Percentiles rank a stretch among this genome's conserved stretches.
These are phyloP conservation scores for Prorops nasuta DNA, from an alignment of 1,140 invertebrate species.

Conservation along the genomic window DNA sequence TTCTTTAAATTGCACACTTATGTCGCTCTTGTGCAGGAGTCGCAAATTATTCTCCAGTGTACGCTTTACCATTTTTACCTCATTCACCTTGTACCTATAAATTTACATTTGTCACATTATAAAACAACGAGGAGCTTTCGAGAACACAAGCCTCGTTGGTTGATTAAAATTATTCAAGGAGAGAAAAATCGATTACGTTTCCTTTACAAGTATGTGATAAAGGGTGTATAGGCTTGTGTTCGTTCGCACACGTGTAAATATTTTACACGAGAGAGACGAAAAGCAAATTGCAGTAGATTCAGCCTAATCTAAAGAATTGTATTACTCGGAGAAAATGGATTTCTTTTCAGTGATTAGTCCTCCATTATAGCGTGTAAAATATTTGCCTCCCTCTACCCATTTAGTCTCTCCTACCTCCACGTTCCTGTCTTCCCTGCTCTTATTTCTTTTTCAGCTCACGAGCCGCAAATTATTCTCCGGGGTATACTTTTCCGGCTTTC, in stretches of 20 bases:
- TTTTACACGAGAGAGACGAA: too few relatives aligned
- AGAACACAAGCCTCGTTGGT: too few relatives aligned
- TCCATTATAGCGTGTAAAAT: not conserved
- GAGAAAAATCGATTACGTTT: too few relatives aligned
- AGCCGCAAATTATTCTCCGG: conserved; percentile 39
- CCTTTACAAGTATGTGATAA: too few relatives aligned
- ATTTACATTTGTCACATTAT: not conserved
- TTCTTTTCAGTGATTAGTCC: not conserved
- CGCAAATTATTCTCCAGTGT: not conserved
- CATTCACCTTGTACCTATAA: too few relatives aligned
- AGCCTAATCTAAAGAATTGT: too few relatives aligned
- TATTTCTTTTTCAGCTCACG: conserved; percentile 10
- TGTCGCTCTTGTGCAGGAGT: not conserved
- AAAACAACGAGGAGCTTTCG: not conserved
- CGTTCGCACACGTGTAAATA: too few relatives aligned
- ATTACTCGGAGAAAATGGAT: not conserved
- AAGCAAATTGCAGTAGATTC: too few relatives aligned
- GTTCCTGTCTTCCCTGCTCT: not conserved
- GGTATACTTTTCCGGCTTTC: conserved; percentile 38
- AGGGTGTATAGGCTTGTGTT: too few relatives aligned
- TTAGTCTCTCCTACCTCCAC: conserved; percentile 14
- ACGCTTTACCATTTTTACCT: not conserved
- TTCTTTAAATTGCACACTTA: too few relatives aligned
- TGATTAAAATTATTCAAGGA: too few relatives aligned
- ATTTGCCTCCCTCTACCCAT: too few relatives aligned